Base-by-base conservation (phyloP, 2,888 invertebrate species). In the Drosophila cracens region DNA sequence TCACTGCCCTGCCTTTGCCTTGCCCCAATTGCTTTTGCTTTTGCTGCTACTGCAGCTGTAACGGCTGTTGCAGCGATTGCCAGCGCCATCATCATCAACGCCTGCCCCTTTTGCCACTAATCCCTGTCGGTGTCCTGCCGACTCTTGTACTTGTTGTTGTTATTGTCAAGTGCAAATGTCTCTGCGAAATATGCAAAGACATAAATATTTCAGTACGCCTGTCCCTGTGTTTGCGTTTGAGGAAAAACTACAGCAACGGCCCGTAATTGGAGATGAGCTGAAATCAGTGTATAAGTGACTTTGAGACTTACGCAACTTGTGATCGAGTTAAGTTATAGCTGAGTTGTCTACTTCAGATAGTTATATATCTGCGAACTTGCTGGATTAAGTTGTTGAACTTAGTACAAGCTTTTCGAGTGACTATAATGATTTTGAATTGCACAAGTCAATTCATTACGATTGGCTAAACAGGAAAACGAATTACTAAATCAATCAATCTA, bases 91-190 rank as follows among this genome's bases (percentile, higher is more conserved):
- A 72, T 70, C 82, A 59, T 72, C 80, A 74, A 64, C 69, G 79
- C 70, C 67, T 69, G 65, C 59, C 63, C 64, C 72, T 58, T 70
- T 62, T 75, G 73, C 70, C 81, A 79, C 89, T 81, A 86, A 88
- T 88, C 83, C 79, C 66, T 71, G 79, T 74, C 81, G 65, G n/a
- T 29, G 29, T 69, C 65, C 53, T 75, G 59, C 38, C 36, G 43
- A 36, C 61, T 74, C 73, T 73, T 68, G 59, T 70, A 64, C 73
- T 72, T 72, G 65, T 74, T 79, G 79, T 81, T 89, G 81, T 79
- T 85, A 75, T 87, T 87, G 86, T 87, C 86, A 87, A 89, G 77
- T 89, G 83, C 86, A 87, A 88, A 79, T 88, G 86, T 79, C 76
- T 75, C 75, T 72, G 70, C 87, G 79, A 87, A 85, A 87, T 89